phyloP scores from a whole-genome alignment of 1,140 invertebrate species.

The Potamilus streckersoni region DNA sequence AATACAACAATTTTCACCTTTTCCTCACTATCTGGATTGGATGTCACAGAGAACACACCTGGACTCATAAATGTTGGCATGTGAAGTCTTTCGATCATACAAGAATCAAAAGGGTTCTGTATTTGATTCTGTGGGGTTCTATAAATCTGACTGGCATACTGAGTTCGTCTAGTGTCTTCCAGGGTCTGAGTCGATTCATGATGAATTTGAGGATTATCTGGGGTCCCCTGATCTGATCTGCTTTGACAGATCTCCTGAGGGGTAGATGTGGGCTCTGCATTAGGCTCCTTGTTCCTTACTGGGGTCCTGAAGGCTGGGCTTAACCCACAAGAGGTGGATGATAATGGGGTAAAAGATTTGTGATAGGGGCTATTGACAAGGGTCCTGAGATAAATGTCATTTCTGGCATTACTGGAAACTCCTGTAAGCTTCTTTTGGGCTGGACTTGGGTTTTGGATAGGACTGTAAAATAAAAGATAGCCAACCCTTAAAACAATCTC shows the following conservation, averaged over 20 bases:
- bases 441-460: conserved; percentile 39
- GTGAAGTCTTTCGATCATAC: conserved; percentile 41
- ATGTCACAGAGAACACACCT: conserved; percentile 43
- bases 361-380: conserved; percentile 50
- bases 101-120: conserved; percentile 57
- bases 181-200: conserved; percentile 25
- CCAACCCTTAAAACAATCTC: too few relatives aligned
- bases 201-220: conserved; percentile 4
- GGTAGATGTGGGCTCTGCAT: background rate
- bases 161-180: conserved; percentile 16
- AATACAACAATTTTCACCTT: conserved; percentile 15
- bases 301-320: conserved; percentile 22
- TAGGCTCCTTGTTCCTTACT: background rate
- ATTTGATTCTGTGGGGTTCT: conserved; percentile 22
- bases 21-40: conserved; percentile 49
- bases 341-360: conserved; percentile 37
- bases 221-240: background rate
- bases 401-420: conserved; percentile 30
- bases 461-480: too few relatives aligned
- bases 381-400: conserved; percentile 46
- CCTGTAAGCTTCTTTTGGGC: conserved; percentile 27
- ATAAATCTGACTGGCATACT: conserved; percentile 4
- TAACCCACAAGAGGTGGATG: conserved; percentile 36
- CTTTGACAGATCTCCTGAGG: too few relatives aligned
- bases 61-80: conserved; percentile 57